Percentiles rank a stretch among this genome's conserved stretches.
These are phyloP conservation scores for Aphodius sticticus DNA, from an alignment of 2,888 invertebrate genomes.

Conservation along the genomic window DNA sequence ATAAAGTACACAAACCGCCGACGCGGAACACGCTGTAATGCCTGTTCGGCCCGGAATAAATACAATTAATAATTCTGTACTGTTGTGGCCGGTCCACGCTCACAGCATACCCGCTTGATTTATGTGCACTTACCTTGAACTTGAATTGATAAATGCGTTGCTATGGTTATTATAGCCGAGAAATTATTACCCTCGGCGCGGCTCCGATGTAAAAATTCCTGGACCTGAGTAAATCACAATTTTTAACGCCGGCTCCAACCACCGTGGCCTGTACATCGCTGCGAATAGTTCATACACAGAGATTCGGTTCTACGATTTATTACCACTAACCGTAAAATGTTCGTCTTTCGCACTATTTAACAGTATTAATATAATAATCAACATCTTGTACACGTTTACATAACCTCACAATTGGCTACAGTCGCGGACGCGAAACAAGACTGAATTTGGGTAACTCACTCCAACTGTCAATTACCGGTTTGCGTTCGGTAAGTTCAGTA, in stretches of 20 bases:
- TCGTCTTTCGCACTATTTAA: no score
- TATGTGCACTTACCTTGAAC: constrained; percentile 24
- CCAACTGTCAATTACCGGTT: no score
- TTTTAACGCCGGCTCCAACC: constrained; percentile 5
- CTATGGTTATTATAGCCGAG: constrained; percentile 16
- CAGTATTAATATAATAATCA: no score
- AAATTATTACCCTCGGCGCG: constrained; percentile 17
- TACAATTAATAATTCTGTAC: constrained; percentile 27
- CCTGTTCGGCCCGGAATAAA: constrained; percentile 16
- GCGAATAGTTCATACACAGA: no score
- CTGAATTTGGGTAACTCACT: no score
- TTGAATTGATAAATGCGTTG: constrained; percentile 28
- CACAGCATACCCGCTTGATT: constrained; percentile 11
- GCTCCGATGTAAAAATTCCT: constrained; percentile 11
- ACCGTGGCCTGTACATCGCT: not conserved
- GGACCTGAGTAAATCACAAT: constrained; percentile 13
- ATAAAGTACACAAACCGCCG: constrained; percentile 19
- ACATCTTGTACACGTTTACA: no score
- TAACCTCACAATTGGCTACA: no score
- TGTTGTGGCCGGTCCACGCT: not conserved
- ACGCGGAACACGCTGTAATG: constrained; percentile 27
- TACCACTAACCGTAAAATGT: no score
- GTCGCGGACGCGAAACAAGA: no score
- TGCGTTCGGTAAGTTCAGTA: no score
- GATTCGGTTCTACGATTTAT: no score